A percentile compares a stretch with the other conserved stretches of the same genome.
Conservation (phyloP, 1,140 invertebrate genomes). For the Myzus persicae region DNA sequence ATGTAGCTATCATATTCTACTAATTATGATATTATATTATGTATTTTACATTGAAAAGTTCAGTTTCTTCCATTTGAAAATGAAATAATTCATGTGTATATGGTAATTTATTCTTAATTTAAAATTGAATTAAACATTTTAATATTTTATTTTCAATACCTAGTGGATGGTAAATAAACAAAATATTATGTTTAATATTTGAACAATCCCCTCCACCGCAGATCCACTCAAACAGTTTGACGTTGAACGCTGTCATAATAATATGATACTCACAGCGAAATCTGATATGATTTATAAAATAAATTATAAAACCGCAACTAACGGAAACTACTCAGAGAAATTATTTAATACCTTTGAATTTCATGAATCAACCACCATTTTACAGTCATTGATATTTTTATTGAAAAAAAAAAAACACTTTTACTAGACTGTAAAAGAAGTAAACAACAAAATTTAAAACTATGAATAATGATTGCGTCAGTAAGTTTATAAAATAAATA, state of each 20-base stretch:
- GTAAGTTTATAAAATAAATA: background rate
- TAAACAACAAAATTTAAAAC: background rate
- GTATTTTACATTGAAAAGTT: background rate
- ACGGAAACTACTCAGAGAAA: background rate
- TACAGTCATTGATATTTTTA: background rate
- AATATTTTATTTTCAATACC: background rate
- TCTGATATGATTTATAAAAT: background rate
- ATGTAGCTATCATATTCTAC: too few relatives aligned
- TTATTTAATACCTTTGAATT: background rate
- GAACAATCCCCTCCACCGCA: background rate
- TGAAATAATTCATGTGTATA: background rate
- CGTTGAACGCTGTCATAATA: background rate
- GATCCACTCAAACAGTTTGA: background rate
- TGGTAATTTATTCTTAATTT: background rate
- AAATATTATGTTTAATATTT: background rate
- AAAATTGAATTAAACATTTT: conserved; percentile 9
- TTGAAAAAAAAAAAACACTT: background rate
- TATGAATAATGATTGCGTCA: background rate
- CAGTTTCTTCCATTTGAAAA: background rate
- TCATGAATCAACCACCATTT: background rate
- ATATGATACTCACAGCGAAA: background rate
- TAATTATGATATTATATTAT: background rate
- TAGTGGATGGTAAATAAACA: background rate
- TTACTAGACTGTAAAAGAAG: background rate
- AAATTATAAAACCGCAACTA: background rate